Evolutionary conservation across 2,797 vertebrate species (phyloP).

Genomic region (Pelodytes ibericus): DNA sequence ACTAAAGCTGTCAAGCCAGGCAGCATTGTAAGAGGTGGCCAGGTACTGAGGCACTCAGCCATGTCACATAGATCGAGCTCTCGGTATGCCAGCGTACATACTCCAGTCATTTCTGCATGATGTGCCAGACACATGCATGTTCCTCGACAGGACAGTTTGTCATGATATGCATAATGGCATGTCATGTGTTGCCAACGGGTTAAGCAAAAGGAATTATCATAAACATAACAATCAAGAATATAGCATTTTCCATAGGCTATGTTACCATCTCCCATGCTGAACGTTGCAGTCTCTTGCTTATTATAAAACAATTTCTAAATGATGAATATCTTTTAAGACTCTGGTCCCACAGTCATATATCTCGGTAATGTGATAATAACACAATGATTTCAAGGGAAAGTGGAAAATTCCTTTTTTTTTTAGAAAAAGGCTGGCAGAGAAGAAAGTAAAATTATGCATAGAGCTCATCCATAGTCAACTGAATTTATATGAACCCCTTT

Average conservation of each 20-base stretch:
- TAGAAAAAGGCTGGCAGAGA: background rate
- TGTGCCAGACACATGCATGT: too few species aligned
- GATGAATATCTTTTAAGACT: background rate
- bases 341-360: background rate
- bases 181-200: too few species aligned
- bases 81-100: too few species aligned
- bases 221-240: slow-evolving; percentile 1
- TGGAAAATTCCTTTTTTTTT: background rate
- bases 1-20: too few species aligned
- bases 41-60: too few species aligned
- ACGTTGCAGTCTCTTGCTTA: background rate
- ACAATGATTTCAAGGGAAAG: background rate
- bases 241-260: background rate
- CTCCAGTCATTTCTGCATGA: too few species aligned
- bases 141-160: too few species aligned
- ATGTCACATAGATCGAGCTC: too few species aligned
- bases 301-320: slow-evolving; percentile 4
- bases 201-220: background rate
- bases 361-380: slow-evolving; percentile 6
- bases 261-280: background rate
- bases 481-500: too few species aligned
- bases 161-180: too few species aligned
- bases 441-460: background rate
- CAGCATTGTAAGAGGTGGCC: too few species aligned
- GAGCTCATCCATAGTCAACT: too few species aligned